These are phyloP conservation scores for Oxytorus armatus DNA, from an alignment of 2,888 invertebrate genomes.

Conservation along the genomic window DNA sequence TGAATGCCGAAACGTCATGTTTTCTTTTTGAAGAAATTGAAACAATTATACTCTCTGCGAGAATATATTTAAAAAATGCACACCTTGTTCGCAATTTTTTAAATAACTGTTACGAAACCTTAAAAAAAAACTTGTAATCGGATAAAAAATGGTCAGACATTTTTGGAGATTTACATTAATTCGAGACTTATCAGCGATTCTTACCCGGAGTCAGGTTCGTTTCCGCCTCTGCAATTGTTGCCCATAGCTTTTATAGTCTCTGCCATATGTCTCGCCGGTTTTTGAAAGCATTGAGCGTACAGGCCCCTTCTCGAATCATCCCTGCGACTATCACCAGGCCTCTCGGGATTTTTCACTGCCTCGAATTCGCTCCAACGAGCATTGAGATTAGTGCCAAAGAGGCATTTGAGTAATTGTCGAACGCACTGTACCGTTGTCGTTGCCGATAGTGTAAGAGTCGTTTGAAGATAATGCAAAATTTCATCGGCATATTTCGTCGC, in stretches of 20 bases:
- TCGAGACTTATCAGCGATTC: constrained; percentile 2
- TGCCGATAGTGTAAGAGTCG: constrained; percentile 89
- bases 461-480: constrained; percentile 90
- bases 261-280: constrained; percentile 78
- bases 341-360: constrained; percentile 63
- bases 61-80: too few species aligned
- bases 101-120: too few species aligned
- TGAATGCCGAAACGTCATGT: too few species aligned
- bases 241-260: constrained; percentile 80
- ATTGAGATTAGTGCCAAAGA: constrained; percentile 91
- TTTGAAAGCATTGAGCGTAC: constrained; percentile 80
- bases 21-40: too few species aligned
- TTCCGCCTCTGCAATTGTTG: constrained; percentile 80
- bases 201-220: constrained; percentile 78
- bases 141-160: too few species aligned
- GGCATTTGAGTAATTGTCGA: constrained; percentile 90
- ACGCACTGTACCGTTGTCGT: constrained; percentile 90
- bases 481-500: constrained; percentile 92
- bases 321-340: constrained; percentile 21
- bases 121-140: too few species aligned
- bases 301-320: constrained; percentile 72
- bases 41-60: too few species aligned
- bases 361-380: constrained; percentile 83
- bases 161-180: too few species aligned
- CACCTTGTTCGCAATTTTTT: too few species aligned